Conservation (phyloP, 2,113 vertebrate species). For the Amphiprion percula region DNA sequence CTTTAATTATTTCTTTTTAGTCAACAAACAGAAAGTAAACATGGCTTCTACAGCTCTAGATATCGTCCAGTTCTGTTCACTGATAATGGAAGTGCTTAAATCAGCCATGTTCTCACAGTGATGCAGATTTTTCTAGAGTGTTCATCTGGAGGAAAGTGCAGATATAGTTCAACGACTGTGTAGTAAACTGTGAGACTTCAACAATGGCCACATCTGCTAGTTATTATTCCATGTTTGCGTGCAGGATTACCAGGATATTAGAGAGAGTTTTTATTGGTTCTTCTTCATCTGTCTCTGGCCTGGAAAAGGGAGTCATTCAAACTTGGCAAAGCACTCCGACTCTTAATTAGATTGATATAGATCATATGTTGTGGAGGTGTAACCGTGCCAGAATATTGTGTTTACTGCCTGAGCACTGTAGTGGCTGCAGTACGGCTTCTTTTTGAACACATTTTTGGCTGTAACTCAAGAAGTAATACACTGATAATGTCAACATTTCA, state of each 20-base stretch:
- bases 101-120: neutral
- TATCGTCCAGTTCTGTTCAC: neutral
- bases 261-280: constrained; percentile 22
- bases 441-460: no score
- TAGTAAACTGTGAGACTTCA: constrained; percentile 31
- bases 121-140: neutral
- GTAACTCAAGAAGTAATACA: no score
- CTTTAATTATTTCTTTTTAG: neutral
- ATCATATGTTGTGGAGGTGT: neutral
- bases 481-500: no score
- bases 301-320: constrained; percentile 18
- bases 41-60: neutral
- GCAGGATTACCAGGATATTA: constrained; percentile 46
- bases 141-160: constrained; percentile 10
- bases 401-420: neutral
- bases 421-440: no score
- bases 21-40: neutral
- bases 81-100: neutral
- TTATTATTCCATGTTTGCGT: constrained; percentile 50
- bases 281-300: constrained; percentile 27
- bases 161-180: constrained; percentile 3
- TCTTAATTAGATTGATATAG: constrained; percentile 23
- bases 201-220: constrained; percentile 46
- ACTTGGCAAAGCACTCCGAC: constrained; percentile 7
- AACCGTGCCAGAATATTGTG: neutral